phyloP scores from a whole-genome alignment of 2,888 invertebrate genomes.

The Aethes cnicana region DNA sequence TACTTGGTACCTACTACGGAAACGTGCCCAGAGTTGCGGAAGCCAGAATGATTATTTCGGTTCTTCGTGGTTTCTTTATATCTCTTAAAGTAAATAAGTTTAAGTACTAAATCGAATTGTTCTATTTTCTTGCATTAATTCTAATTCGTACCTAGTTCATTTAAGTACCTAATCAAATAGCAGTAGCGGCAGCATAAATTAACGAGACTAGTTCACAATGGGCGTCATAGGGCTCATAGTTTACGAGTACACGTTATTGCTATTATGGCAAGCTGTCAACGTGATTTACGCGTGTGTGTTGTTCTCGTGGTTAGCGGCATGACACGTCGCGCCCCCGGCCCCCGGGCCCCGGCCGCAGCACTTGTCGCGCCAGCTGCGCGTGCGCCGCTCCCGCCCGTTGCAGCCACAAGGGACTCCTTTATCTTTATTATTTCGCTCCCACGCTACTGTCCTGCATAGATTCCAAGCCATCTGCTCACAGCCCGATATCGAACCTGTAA shows the following conservation, averaged over 20 bases:
- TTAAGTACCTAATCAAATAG: too few species aligned
- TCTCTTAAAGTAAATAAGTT: too few species aligned
- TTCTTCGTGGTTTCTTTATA: too few species aligned
- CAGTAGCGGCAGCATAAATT: too few species aligned
- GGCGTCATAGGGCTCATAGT: too few species aligned
- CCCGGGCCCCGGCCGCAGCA: constrained; percentile 16
- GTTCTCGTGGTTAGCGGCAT: constrained; percentile 9
- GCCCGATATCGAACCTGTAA: neutral
- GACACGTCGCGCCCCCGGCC: constrained; percentile 5
- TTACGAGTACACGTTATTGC: neutral
- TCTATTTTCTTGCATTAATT: too few species aligned
- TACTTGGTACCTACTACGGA: too few species aligned
- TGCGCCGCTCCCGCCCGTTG: constrained; percentile 9
- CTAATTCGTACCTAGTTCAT: too few species aligned
- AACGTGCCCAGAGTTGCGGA: too few species aligned
- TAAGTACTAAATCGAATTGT: too few species aligned
- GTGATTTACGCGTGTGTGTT: constrained; percentile 3
- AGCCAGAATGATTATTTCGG: too few species aligned
- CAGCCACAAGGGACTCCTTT: constrained; percentile 19
- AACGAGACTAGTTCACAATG: too few species aligned
- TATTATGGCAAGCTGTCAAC: constrained; percentile 8
- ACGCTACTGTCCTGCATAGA: constrained; percentile 18
- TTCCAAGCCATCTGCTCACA: constrained; percentile 14
- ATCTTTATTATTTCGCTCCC: constrained; percentile 25
- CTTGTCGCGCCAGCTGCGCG: neutral